These are phyloP conservation scores for Hermetia illucens DNA, from an alignment of 1,140 invertebrate genomes.

Conservation along the genomic window DNA sequence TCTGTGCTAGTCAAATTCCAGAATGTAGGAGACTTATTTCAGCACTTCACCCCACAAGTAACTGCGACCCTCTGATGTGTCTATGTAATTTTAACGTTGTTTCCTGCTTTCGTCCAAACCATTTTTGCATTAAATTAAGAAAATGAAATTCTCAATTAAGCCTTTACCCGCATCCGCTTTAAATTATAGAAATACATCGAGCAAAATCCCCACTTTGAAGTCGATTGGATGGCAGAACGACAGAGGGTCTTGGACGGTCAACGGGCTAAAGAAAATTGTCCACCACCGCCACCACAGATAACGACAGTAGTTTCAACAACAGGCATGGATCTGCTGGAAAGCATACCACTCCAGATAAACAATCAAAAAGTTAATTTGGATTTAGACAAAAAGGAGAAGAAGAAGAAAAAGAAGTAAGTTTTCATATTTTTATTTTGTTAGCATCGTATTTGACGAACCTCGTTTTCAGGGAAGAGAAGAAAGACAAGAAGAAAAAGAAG, in stretches of 20 bases:
- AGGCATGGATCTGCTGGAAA: slow-evolving; percentile 1
- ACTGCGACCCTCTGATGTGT: no score
- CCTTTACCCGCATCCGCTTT: no score
- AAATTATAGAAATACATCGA: slow-evolving; percentile 52
- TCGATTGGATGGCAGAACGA: slow-evolving; percentile 65
- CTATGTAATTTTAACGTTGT: no score
- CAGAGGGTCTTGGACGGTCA: slow-evolving; percentile 48
- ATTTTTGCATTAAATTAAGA: no score
- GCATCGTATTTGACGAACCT: no score
- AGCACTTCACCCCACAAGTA: no score
- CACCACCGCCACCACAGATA: slow-evolving; percentile 21
- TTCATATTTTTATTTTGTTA: not conserved
- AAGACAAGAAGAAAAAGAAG: slow-evolving; percentile 43
- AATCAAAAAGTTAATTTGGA: not conserved
- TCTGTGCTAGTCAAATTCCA: no score
- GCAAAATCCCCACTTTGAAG: slow-evolving; percentile 72
- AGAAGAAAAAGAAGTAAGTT: slow-evolving; percentile 22
- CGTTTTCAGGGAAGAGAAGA: slow-evolving; percentile 37
- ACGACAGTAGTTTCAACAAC: slow-evolving; percentile 31
- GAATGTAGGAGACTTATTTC: no score
- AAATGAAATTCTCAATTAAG: no score
- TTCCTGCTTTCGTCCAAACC: no score
- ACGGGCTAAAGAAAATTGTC: slow-evolving; percentile 13
- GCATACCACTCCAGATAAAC: slow-evolving; percentile 2
- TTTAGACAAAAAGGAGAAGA: slow-evolving; percentile 22